Base-by-base conservation (phyloP, 2,113 vertebrate species). In the Todiramphus chloris region DNA sequence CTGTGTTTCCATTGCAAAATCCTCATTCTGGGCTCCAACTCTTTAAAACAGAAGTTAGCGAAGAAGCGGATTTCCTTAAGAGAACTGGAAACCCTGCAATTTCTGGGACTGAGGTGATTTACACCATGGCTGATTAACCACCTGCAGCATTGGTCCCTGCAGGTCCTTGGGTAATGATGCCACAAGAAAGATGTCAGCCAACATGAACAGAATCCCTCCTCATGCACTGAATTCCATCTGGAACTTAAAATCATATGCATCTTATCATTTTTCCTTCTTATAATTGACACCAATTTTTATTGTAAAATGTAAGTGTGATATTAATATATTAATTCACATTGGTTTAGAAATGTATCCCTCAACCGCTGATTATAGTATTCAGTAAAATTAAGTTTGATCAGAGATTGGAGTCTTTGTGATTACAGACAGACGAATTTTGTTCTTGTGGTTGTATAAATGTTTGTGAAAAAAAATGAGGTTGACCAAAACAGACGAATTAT, bases 71-170 rank as follows among this genome's bases (percentile, higher is more conserved):
- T 92, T 51, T 41, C 46, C 51, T 46, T 30, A 68, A 62, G 14
- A 39, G 37, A 51, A 24, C 7, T 39, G 41, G 24, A 85, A 50
- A 76, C 6, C 2, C 13, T 39, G 5, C 4, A n/a, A 0, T 33
- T 76, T 79, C 72, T 72, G 44, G 44, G 72, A 23, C 10, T 1
- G 1, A 11, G 43, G 13, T 72, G 44, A 83, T 66, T 43, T 53
- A 19, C 55, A 76, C 28, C 15, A 6, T 16, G 37, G 14, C 6
- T 68, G 21, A 72, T 64, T 33, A 60, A 24, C 10, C 18, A 16
- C 20, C 25, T 56, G 17, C 27, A 51, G 9, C 1, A 3, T 21
- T 39, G 33, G 10, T 50, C 23, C 9, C 18, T 78, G 17, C 0
- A 0, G 4, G 17, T 70, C 9, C 25, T 58, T 63, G n/a, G 10